Evolutionary conservation across 1,140 invertebrate genomes (phyloP).

Genomic region (Drosophila mauritiana): DNA sequence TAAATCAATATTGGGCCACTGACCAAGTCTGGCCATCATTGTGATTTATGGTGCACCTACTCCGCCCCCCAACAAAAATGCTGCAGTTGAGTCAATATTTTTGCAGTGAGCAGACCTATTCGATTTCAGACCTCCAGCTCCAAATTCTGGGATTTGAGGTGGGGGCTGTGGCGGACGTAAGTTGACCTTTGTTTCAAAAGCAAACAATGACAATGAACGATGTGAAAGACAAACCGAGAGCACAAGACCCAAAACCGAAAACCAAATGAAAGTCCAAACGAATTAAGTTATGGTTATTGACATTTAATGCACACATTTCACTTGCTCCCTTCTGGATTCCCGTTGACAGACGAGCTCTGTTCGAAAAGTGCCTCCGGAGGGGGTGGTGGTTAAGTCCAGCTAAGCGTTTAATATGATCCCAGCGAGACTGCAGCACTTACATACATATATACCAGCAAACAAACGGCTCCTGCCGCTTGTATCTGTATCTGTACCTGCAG

Average conservation of each 20-base stretch:
- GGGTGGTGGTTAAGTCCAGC: constrained; percentile 18
- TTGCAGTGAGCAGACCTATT: constrained; percentile 40
- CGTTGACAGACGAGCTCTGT: constrained; percentile 29
- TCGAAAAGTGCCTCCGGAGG: background rate
- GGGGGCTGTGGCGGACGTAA: constrained; percentile 15
- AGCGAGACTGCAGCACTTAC: constrained; percentile 5
- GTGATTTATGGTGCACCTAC: constrained; percentile 34
- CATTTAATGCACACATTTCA: constrained; percentile 43
- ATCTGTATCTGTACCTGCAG: constrained; percentile 1
- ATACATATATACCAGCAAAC: constrained; percentile 6
- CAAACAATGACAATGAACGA: constrained; percentile 50
- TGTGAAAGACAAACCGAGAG: constrained; percentile 47
- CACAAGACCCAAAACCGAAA: constrained; percentile 25
- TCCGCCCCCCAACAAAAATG: constrained; percentile 17
- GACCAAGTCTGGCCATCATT: constrained; percentile 28
- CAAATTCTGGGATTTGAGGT: background rate
- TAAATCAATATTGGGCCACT: constrained; percentile 39
- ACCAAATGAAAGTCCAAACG: constrained; percentile 44
- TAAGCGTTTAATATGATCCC: constrained; percentile 29
- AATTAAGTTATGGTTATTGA: constrained; percentile 51
- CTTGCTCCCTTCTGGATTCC: constrained; percentile 15
- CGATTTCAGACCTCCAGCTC: constrained; percentile 33
- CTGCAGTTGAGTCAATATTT: constrained; percentile 47
- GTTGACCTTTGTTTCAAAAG: constrained; percentile 45
- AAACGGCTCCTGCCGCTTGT: constrained; percentile 15